Conservation (phyloP, 2,888 invertebrate genomes). For the Rapana venosa region DNA sequence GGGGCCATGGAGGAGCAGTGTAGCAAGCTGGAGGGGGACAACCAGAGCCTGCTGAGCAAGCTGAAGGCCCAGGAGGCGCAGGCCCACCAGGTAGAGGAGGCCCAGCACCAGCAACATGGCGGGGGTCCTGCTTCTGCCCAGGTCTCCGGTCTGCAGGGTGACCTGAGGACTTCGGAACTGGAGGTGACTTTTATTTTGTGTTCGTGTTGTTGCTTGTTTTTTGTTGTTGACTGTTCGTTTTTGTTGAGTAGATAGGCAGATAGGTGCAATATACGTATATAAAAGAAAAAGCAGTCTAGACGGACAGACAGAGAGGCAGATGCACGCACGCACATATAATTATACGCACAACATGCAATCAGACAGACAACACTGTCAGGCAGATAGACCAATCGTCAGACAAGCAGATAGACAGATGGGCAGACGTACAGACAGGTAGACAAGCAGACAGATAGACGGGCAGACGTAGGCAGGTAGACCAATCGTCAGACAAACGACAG, state of each 20-base stretch:
- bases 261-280: too few species aligned
- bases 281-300: too few species aligned
- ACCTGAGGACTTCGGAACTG: slow-evolving; percentile 91
- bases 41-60: slow-evolving; percentile 58
- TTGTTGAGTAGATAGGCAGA: too few species aligned
- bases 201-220: too few species aligned
- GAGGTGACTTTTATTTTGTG: slow-evolving; percentile 83
- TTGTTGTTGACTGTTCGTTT: too few species aligned
- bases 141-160: slow-evolving; percentile 43
- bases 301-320: background rate
- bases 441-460: background rate
- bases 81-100: slow-evolving; percentile 45
- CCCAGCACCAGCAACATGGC: slow-evolving; percentile 83
- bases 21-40: slow-evolving; percentile 61
- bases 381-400: background rate
- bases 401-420: background rate
- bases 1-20: slow-evolving; percentile 63
- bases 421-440: background rate
- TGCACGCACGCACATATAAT: background rate
- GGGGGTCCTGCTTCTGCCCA: background rate
- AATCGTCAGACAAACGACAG: background rate
- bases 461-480: background rate
- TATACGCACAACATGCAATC: background rate
- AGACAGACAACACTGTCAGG: background rate
- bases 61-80: slow-evolving; percentile 55